phyloP scores from a whole-genome alignment of 2,113 vertebrate genomes.

The Hypocryptadius cinnamomeus region DNA sequence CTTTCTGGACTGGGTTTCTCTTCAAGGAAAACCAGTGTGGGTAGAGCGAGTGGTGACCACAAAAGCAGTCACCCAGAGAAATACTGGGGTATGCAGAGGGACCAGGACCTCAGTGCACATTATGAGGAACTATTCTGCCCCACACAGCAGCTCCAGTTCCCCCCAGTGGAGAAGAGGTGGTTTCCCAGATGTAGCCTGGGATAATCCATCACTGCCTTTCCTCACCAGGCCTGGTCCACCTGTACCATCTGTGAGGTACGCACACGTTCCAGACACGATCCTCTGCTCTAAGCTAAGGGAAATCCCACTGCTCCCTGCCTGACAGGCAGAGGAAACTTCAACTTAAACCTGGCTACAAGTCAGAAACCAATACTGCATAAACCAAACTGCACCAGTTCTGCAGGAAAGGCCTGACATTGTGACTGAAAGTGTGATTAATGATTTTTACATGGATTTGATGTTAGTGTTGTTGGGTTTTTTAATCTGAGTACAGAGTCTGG shows the following conservation, averaged over 20 bases:
- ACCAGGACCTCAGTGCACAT: not conserved
- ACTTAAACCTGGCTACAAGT: not conserved
- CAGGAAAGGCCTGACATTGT: not conserved
- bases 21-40: not conserved
- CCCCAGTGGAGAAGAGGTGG: not conserved
- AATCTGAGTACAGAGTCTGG: not conserved
- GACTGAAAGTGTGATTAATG: not conserved
- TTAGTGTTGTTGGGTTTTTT: not conserved
- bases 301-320: not conserved
- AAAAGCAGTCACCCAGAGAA: not conserved
- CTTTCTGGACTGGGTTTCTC: not conserved
- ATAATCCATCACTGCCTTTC: not conserved
- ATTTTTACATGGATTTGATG: not conserved
- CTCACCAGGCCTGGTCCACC: not conserved
- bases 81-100: fast-evolving
- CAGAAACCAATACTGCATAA: not conserved
- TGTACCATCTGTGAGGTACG: not conserved
- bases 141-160: not conserved
- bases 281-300: not conserved
- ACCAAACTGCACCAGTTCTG: not conserved
- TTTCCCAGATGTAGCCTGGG: not conserved
- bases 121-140: not conserved
- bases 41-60: not conserved
- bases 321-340: not conserved
- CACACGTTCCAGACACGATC: not conserved